Evolutionary conservation across 2,888 invertebrate species (phyloP), one percentile per base, ranked within the genome.

Genomic region (Drosophila nr. fundita): DNA sequence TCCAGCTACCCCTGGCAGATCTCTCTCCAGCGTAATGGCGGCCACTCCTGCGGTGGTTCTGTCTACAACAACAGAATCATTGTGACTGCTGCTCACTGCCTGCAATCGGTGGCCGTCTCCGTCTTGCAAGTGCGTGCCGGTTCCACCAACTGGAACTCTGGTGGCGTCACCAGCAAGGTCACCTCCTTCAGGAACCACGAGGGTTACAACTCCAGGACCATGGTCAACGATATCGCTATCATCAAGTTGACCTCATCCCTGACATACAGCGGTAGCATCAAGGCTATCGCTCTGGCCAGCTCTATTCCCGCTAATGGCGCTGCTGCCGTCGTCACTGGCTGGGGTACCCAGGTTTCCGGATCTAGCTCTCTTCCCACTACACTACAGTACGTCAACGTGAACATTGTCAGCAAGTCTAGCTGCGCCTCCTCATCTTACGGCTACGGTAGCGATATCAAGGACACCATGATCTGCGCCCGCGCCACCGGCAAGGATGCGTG

Each of bases 71-170:
- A 93, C 60, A 94, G 94, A 40, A 74, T 86, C 49, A 92, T 94
- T 1, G 70, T 95, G 7, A 95, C 95, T 2, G 95, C 95, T 30
- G 95, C 95, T n/a, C 95, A 95, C 85, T 95, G 95, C 80, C 92
- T 91, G 79, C 82, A 93, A 42, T 60, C 64, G n/a, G 78, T 76
- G n/a, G 63, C 87, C 4, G 58, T 72, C n/a, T 82, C 80, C 13
- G 0, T 4, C 7, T 60, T 91, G 48, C 70, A 70, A 48, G 82
- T 95, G 10, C 94, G 95, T 1, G 95, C 93, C 10, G 95, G 95
- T 0, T 94, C 95, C 2, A 92, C 93, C 0, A 92, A 92, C 54
- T 93, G 90, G 73, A 89, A 36, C 71, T 78, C 77, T 6, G 91
- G 90, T 50, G 92, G 92, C 40, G 15, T 24, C 15, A 11, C 73